Conservation (phyloP, 2,888 invertebrate genomes). For the Lapara coniferarum region DNA sequence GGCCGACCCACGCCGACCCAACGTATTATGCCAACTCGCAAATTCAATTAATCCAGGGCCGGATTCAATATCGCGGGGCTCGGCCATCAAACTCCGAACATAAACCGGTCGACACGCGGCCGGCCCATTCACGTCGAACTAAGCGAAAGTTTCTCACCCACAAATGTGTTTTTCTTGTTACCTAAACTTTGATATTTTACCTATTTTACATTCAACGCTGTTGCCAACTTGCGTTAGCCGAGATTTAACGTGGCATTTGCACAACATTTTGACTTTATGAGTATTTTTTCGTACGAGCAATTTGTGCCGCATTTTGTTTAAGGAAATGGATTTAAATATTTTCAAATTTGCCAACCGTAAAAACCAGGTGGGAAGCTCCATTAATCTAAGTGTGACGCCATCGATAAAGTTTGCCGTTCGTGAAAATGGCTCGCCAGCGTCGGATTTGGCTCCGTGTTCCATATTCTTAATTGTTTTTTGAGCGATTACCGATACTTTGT, state of each 20-base stretch:
- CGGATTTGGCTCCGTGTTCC: conserved; percentile 6
- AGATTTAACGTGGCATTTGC: conserved; percentile 16
- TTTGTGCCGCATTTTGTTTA: not conserved
- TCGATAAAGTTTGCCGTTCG: conserved; percentile 22
- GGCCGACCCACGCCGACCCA: conserved; percentile 39
- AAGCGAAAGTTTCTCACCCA: conserved; percentile 58
- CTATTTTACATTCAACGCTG: conserved; percentile 59
- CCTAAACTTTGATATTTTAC: conserved; percentile 59
- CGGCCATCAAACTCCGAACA: conserved; percentile 52
- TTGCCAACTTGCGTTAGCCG: conserved; percentile 24
- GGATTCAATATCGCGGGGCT: conserved; percentile 56
- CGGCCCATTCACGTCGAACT: conserved; percentile 46
- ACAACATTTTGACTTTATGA: conserved; percentile 24
- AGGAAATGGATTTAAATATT: conserved; percentile 16
- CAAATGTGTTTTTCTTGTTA: conserved; percentile 74
- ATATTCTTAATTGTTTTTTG: conserved; percentile 18
- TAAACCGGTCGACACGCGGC: conserved; percentile 52
- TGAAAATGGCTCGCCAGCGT: conserved; percentile 16
- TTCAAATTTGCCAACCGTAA: conserved; percentile 18
- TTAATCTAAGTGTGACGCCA: conserved; percentile 21
- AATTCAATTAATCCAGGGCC: conserved; percentile 65
- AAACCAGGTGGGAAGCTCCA: conserved; percentile 24
- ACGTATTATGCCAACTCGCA: conserved; percentile 53
- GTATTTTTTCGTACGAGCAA: conserved; percentile 20
- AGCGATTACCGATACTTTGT: conserved; percentile 10